Percentiles rank a stretch among this genome's conserved stretches.
phyloP scores from a whole-genome alignment of 2,888 invertebrate genomes.

The Cheilosia variabilis region DNA sequence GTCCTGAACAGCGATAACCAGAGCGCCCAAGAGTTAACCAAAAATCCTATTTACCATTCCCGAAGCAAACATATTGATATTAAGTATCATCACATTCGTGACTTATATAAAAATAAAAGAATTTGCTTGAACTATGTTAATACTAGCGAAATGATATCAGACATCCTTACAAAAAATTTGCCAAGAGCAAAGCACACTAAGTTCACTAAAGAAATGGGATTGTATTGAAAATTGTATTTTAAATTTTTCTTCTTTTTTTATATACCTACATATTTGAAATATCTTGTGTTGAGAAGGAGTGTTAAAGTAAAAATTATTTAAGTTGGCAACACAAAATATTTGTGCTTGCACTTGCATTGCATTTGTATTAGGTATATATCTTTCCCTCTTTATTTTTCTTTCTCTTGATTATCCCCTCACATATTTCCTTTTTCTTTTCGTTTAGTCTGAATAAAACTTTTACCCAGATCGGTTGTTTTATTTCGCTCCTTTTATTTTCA shows the following conservation, averaged over 20 bases:
- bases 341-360: too few species aligned
- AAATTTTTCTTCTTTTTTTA: background rate
- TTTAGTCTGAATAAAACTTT: too few species aligned
- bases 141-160: constrained; percentile 30
- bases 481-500: too few species aligned
- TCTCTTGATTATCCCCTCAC: too few species aligned
- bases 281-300: constrained; percentile 24
- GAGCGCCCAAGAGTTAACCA: too few species aligned
- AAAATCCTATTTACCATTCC: constrained; percentile 1
- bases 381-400: too few species aligned
- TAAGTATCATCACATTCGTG: constrained; percentile 34
- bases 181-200: constrained; percentile 16
- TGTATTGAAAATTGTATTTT: constrained; percentile 1
- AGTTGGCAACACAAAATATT: too few species aligned
- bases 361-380: too few species aligned
- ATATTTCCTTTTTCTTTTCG: too few species aligned
- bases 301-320: background rate
- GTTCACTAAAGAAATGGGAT: constrained; percentile 17
- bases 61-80: constrained; percentile 52
- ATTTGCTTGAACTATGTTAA: constrained; percentile 33
- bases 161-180: constrained; percentile 30
- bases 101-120: constrained; percentile 17
- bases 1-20: constrained; percentile 20
- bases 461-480: too few species aligned
- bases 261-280: too few species aligned